Conservation (phyloP, 2,113 vertebrate genomes). For the Saimiri boliviensis region DNA sequence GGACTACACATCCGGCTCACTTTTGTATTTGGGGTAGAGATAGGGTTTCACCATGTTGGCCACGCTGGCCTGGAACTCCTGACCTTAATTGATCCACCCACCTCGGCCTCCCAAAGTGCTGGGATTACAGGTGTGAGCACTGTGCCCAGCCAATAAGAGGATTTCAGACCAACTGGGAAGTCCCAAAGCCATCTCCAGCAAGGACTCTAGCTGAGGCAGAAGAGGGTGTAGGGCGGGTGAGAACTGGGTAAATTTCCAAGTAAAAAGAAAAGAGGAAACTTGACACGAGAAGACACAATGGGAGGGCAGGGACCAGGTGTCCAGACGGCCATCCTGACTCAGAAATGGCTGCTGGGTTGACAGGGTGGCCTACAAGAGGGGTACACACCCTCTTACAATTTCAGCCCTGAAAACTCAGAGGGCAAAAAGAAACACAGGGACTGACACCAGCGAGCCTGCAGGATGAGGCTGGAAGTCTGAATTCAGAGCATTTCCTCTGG, state of each 20-base stretch:
- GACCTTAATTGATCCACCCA: too few species aligned
- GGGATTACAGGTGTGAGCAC: too few species aligned
- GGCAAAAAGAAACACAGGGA: rapidly evolving
- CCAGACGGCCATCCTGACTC: neutral
- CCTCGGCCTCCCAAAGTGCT: too few species aligned
- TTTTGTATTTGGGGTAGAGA: too few species aligned
- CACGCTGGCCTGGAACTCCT: too few species aligned
- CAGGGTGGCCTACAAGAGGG: neutral
- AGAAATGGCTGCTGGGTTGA: neutral
- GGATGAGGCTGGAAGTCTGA: neutral
- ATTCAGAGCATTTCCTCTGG: too few species aligned
- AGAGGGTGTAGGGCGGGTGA: neutral
- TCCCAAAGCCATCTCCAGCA: rapidly evolving
- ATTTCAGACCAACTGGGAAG: rapidly evolving
- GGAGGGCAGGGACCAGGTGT: neutral
- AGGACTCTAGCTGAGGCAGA: rapidly evolving
- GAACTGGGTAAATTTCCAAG: rapidly evolving
- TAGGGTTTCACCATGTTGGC: too few species aligned
- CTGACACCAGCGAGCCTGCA: neutral
- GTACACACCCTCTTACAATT: neutral
- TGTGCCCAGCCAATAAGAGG: neutral
- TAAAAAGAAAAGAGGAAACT: neutral
- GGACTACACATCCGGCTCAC: too few species aligned
- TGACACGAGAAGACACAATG: neutral
- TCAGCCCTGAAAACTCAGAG: neutral